phyloP scores from a whole-genome alignment of 2,888 invertebrate genomes.

The Acronicta leporina region DNA sequence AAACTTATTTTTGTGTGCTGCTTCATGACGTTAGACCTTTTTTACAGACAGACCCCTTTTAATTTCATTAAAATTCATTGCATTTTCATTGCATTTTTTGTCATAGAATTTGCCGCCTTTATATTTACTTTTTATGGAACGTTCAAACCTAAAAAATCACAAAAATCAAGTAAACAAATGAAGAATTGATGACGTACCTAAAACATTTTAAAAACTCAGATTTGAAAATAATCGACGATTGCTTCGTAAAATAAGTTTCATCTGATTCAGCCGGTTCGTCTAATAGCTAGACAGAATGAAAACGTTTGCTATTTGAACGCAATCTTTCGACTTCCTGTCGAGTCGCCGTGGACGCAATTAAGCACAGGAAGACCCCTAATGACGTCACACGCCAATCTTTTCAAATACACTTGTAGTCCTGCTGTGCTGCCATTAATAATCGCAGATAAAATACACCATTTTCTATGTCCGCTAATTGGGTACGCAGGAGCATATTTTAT shows the following conservation, averaged over 20 bases:
- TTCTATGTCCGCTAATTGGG: slow-evolving; percentile 49
- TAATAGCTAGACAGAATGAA: slow-evolving; percentile 64
- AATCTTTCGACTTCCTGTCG: slow-evolving; percentile 86
- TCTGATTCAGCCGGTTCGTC: slow-evolving; percentile 45
- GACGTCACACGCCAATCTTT: slow-evolving; percentile 74
- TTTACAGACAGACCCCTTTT: too few relatives aligned
- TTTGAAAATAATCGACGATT: slow-evolving; percentile 16
- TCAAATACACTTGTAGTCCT: slow-evolving; percentile 58
- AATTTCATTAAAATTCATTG: too few relatives aligned
- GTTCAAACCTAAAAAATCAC: too few relatives aligned
- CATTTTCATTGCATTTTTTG: too few relatives aligned
- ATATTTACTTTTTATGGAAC: too few relatives aligned
- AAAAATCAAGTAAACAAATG: too few relatives aligned
- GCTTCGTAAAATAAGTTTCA: slow-evolving; percentile 33
- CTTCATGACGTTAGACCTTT: too few relatives aligned
- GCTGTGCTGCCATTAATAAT: slow-evolving; percentile 47
- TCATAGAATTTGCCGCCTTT: too few relatives aligned
- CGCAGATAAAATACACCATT: slow-evolving; percentile 31
- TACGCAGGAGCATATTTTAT: slow-evolving; percentile 40
- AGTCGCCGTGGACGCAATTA: slow-evolving; percentile 84
- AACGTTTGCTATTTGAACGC: slow-evolving; percentile 80
- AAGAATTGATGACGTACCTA: too few relatives aligned
- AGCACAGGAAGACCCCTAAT: slow-evolving; percentile 81
- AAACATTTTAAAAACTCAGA: too few relatives aligned
- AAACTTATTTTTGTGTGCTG: too few relatives aligned